Evolutionary conservation across 2,113 vertebrate species (phyloP).

Genomic region (Collichthys lucidus): DNA sequence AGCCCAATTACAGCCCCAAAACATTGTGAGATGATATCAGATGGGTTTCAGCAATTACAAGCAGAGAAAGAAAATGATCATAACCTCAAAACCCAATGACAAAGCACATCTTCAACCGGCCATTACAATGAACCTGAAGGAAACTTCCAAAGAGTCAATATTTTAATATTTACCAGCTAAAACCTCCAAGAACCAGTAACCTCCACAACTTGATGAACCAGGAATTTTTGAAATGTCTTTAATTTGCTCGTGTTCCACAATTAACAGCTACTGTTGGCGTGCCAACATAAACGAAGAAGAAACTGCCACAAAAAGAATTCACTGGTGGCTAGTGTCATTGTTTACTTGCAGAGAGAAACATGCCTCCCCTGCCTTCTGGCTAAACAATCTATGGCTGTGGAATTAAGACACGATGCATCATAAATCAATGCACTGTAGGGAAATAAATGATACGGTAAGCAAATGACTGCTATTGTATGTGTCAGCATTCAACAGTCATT

Average conservation of each 20-base stretch:
- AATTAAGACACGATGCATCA: slow-evolving; percentile 51
- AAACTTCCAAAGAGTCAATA: background rate
- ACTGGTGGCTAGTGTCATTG: no score
- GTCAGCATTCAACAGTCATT: slow-evolving; percentile 66
- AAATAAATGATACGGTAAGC: slow-evolving; percentile 59
- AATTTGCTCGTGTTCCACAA: background rate
- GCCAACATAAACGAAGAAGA: background rate
- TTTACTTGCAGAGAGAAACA: background rate
- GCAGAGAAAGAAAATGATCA: no score
- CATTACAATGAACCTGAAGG: background rate
- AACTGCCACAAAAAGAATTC: background rate
- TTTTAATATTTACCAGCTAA: background rate
- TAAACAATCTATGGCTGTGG: slow-evolving; percentile 14
- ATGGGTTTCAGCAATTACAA: no score
- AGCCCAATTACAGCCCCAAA: no score
- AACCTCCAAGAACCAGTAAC: background rate
- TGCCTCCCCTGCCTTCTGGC: background rate
- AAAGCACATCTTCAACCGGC: background rate
- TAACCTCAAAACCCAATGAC: background rate
- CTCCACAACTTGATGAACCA: background rate
- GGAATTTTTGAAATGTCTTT: background rate
- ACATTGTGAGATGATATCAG: no score
- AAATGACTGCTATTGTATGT: slow-evolving; percentile 66
- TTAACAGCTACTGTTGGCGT: background rate
- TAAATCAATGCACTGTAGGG: slow-evolving; percentile 59